Evolutionary conservation across 2,888 invertebrate genomes (phyloP), one percentile per base, ranked within the genome.

Genomic region (Dynastes hyllus): DNA sequence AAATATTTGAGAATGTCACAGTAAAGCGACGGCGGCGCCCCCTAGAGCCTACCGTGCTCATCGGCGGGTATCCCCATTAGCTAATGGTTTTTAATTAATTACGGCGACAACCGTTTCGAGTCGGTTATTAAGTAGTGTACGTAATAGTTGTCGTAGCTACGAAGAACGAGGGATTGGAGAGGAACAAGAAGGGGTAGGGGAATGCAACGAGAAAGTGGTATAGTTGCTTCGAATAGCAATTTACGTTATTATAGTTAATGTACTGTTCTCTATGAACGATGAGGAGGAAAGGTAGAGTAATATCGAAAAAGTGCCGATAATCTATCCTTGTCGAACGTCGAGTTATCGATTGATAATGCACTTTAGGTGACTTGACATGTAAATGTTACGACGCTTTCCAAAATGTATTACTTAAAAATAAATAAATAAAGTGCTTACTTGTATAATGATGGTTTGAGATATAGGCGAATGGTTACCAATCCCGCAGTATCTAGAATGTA

Each of bases 1-100:
- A 69, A 69, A 69, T 69, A 69, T 69, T 69, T 69, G 69, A 69
- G 69, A 51, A 69, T 69, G 69, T 69, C 69, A 51, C 69, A 69
- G 69, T 69, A 51, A 69, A 69, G 50, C 29, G 69, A 13, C 9
- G 27, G 1, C 27, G 51, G 29, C 51, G 50, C 51, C 27, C 50
- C 51, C 69, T n/a, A 27, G 69, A 51, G 69, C 51, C 27, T 69
- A 67, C 45, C 22, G 45, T 58, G 55, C 22, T 58, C 55, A 22
- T 9, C 55, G 55, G 22, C 55, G 55, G 55, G 16, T 45, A 45
- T 22, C 66, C 37, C 66, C 66, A 67, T 67, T 67, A 67, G 66
- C 66, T 67, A 67, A 67, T 67, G 66, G 66, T 58, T 67, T 67
- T 67, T 67, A 67, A 67, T 67, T 67, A 67, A 67, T 67, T 67